Base-by-base conservation (phyloP, 2,888 invertebrate species). In the Xestobium rufovillosum region DNA sequence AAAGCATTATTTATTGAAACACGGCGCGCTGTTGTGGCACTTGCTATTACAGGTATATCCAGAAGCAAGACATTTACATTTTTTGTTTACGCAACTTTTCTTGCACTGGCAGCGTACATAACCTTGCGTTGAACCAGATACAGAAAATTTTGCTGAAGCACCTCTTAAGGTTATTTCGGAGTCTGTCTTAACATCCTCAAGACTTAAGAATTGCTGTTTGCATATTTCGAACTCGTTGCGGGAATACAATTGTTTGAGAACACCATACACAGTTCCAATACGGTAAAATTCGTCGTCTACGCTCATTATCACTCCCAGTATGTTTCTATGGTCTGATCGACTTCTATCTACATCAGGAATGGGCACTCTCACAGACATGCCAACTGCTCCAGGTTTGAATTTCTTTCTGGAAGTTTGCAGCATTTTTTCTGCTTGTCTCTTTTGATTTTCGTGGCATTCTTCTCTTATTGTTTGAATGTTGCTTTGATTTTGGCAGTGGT, bases 271-370 rank as follows among this genome's bases (percentile, higher is more conserved):
- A 9, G 33, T 33, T 33, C 25, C 9, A 3, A 33, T 9, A 10
- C 33, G 31, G 6, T 14, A n/a, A n/a, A n/a, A n/a, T n/a, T n/a
- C n/a, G n/a, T n/a, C n/a, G n/a, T n/a, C n/a, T n/a, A n/a, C n/a
- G n/a, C n/a, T n/a, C n/a, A n/a, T n/a, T n/a, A n/a, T n/a, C n/a
- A n/a, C n/a, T n/a, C n/a, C n/a, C n/a, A 31, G 14, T 8, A 31
- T 31, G 12, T 31, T 31, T 15, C 15, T 31, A 14, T 27, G 28
- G 4, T 27, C 28, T 27, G 28, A 32, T 26, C 14, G 33, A 19
- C 33, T 32, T 32, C 33, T 9, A 12, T 32, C 33, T 19, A 32
- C 33, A 12, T 32, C 33, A 25, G 33, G 25, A 27, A 27, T n/a
- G 28, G 28, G 28, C 28, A n/a, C n/a, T n/a, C n/a, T n/a, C n/a